Evolutionary conservation across 2,888 invertebrate genomes (phyloP), one percentile per base, ranked within the genome.

Genomic region (Epsilonema sp.): DNA sequence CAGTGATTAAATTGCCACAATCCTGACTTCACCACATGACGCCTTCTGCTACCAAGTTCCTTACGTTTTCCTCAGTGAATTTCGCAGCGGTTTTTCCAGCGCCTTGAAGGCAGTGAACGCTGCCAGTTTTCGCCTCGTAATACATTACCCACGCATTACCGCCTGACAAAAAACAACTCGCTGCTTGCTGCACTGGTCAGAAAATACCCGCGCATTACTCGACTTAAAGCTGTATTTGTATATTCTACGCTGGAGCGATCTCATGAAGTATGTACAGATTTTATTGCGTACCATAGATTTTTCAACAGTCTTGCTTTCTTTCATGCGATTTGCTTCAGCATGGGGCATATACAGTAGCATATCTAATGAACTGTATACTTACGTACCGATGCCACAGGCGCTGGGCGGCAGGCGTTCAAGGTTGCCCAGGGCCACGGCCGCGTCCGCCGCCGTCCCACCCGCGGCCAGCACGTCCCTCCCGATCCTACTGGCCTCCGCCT

Each of bases 61-160:
- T 3, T 4, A 46, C 21, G 20, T 40, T 42, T 2, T 3, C 11
- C 24, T 26, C 2, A 11, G 46, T 46, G 21, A 46, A 46, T 4
- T 16, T 24, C 23, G 46, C 39, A 4, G 40, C 19, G 3, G 42
- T 42, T 8, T 4, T n/a, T 3, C 46, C 46, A n/a, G 19, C 4
- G 20, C 41, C 46, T 26, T 42, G 19, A 16, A 46, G 31, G 31
- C 46, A 46, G 22, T 37, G 19, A n/a, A 45, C 45, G 11, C 24
- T 42, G 13, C 31, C 19, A 8, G 19, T 24, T 42, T 37, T 40
- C n/a, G 40, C 40, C 13, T 37, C 37, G 24, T 43, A 45, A 23
- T 45, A 39, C 25, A 45, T 19, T 8, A 45, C 21, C 45, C 45
- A 45, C 21, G 38, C 19, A 22, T 45, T 40, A 11, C 45, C 45